Evolutionary conservation across 2,888 invertebrate genomes (phyloP), one percentile per base, ranked within the genome.

Genomic region (Epirrhoe alternata): DNA sequence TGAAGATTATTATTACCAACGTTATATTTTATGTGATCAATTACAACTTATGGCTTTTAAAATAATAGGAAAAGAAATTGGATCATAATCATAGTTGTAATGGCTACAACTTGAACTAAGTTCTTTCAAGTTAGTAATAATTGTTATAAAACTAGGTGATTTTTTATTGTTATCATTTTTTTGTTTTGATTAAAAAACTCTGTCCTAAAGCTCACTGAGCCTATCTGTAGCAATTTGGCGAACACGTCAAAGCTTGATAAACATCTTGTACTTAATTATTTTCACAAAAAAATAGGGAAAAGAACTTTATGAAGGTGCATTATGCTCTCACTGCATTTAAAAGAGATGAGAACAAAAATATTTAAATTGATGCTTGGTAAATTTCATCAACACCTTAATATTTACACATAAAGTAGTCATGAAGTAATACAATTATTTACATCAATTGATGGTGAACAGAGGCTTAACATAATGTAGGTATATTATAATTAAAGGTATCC

Each of bases 401-500:
- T 38, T 38, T 3, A 38, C 8, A 0, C 10, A 38, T 38, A 2
- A 10, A 8, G 35, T 24, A 2, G 24, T 24, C 24, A 24, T 24
- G 24, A 24, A 24, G 24, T 24, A 24, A 24, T 24, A 24, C 24
- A 24, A 24, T 7, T 33, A 33, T 33, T 33, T 7, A 33, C 4
- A 42, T 42, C 5, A 10, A 2, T 0, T 42, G 24, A n/a, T 52
- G 6, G 61, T 31, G 33, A 42, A 6, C 33, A 54, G 38, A 42
- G 8, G 16, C 7, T 24, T 5, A 24, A 35, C 8, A 30, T 49
- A 50, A 59, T 45, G 51, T 55, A 14, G 24, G 64, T 47, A 24
- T 24, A 1, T 14, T 5, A 47, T 71, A 77, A 81, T 78, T 78
- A 77, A 76, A 77, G 72, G 70, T 73, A 71, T 53, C 65, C 69